phyloP scores from a whole-genome alignment of 2,113 vertebrate genomes.

The Pollachius pollachius region DNA sequence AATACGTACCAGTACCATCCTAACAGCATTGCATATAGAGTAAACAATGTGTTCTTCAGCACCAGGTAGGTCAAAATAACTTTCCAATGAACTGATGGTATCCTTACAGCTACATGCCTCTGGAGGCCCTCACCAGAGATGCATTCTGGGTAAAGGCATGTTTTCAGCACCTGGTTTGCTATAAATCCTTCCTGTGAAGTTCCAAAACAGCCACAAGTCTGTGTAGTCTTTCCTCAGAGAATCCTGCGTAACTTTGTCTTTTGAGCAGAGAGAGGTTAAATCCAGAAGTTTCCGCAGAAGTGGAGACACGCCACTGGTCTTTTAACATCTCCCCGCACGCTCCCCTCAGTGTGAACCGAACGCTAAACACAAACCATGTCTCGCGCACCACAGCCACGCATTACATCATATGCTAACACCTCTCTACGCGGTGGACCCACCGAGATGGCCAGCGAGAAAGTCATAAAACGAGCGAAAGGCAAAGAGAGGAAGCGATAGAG shows the following conservation, averaged over 20 bases:
- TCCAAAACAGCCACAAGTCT: background rate
- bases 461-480: constrained; percentile 19
- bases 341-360: background rate
- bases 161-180: background rate
- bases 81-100: no score
- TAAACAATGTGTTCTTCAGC: no score
- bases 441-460: constrained; percentile 9
- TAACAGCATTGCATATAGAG: no score
- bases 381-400: background rate
- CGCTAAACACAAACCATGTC: background rate
- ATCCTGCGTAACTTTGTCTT: background rate
- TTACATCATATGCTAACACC: background rate
- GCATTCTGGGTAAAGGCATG: no score
- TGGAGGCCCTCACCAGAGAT: no score
- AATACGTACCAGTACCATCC: no score
- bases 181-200: background rate
- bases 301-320: background rate
- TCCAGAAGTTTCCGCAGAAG: background rate
- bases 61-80: no score
- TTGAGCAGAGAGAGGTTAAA: background rate
- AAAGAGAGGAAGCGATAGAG: background rate
- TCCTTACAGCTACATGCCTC: no score
- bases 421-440: background rate
- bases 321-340: background rate
- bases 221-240: background rate